Evolutionary conservation across 1,140 invertebrate species (phyloP), one percentile per base, ranked within the genome.

Genomic region (Eumaeus atala): DNA sequence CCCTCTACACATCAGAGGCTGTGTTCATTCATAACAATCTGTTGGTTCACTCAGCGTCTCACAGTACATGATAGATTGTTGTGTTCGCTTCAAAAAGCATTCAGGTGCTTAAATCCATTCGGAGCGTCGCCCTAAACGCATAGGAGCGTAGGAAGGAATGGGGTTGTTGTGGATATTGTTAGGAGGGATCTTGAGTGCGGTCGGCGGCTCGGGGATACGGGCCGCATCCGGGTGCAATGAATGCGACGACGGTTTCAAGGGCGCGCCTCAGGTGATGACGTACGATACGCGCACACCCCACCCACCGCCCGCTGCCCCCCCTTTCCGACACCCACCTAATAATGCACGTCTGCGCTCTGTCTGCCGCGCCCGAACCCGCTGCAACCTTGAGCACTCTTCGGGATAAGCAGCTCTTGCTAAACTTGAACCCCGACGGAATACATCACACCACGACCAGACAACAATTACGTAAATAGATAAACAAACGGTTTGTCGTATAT

Each of bases 271-370:
- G 80, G 80, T 86, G 83, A 83, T 86, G 83, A 84, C 83, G 83
- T 83, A 84, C 80, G 72, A 81, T 83, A 84, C 80, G 72, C 75
- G 77, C 73, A 70, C 76, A 28, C 21, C 2, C n/a, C n/a, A n/a
- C n/a, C n/a, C n/a, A n/a, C n/a, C 38, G 38, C 80, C 78, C 75
- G 67, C 72, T 67, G 58, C 74, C 73, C 54, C 74, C 65, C 70
- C 64, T 64, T 76, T 68, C 76, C 74, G 77, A 75, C 79, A 84
- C 82, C 83, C 81, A 83, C 85, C 83, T 87, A 86, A 87, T 88
- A 87, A 88, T 88, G 84, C 84, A 88, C 79, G 86, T 88, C 86
- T 88, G 77, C 78, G 73, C 77, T 73, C 75, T 72, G 86, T 88
- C 86, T 88, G 70, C 81, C 74, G 72, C 75, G 77, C 74, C 77